These are phyloP conservation scores for Cryptotis parvus DNA, from an alignment of 2,113 vertebrate species.

Conservation along the genomic window DNA sequence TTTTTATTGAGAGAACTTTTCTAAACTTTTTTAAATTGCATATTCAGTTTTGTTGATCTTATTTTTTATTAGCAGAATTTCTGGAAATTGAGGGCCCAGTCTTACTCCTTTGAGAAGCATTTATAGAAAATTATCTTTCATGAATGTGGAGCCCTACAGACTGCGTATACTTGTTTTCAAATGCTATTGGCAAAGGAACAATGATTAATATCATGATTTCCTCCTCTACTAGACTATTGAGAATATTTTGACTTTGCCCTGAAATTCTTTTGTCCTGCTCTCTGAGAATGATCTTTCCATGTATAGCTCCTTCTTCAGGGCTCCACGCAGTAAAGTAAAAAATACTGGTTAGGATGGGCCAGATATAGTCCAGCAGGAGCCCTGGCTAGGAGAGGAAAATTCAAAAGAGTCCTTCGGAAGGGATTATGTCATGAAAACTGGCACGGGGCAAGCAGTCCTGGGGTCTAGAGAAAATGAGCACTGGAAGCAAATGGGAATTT, in stretches of 20 bases:
- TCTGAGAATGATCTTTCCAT: not conserved
- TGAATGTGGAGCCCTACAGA: not conserved
- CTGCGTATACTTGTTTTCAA: not conserved
- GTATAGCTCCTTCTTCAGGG: not conserved
- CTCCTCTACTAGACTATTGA: not conserved
- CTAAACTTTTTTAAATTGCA: not conserved
- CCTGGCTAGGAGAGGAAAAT: not conserved
- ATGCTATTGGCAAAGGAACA: not conserved
- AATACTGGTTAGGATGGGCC: not conserved
- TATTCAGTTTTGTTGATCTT: not conserved
- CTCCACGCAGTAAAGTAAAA: not conserved
- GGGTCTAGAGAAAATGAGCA: not conserved
- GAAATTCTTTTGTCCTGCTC: not conserved
- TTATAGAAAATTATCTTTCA: not conserved
- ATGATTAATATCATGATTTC: not conserved
- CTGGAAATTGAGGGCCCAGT: not conserved
- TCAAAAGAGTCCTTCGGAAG: constrained; percentile 17
- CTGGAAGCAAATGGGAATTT: constrained; percentile 19
- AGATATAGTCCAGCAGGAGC: too few relatives aligned
- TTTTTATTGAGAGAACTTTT: not conserved
- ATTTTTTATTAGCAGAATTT: not conserved
- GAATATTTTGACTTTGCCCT: not conserved
- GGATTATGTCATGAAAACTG: constrained; percentile 4
- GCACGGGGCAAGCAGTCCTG: not conserved
- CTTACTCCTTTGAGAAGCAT: constrained; percentile 8